Evolutionary conservation across 2,888 invertebrate species (phyloP).

Genomic region (Cerastoderma edule): DNA sequence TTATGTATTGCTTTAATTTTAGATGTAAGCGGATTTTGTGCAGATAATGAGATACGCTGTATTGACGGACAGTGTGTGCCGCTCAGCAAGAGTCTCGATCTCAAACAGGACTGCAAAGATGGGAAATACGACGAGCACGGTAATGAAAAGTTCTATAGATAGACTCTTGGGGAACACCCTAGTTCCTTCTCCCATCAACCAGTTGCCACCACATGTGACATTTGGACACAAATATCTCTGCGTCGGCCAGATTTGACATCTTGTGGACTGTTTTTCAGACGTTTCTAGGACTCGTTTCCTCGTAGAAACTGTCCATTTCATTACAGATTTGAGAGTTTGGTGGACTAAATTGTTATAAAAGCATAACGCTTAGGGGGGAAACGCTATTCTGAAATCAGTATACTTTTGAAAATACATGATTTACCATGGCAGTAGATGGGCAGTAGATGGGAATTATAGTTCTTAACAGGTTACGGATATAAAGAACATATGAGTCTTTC

Average conservation of each 20-base stretch:
- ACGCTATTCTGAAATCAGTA: too few species aligned
- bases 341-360: too few species aligned
- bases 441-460: too few species aligned
- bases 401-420: too few species aligned
- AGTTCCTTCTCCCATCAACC: too few species aligned
- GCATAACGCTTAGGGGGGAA: too few species aligned
- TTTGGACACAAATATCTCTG: neutral
- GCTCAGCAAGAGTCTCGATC: conserved; percentile 54
- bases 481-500: too few species aligned
- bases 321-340: too few species aligned
- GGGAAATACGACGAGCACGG: conserved; percentile 71
- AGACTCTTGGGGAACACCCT: too few species aligned
- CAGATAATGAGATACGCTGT: conserved; percentile 58
- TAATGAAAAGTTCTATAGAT: too few species aligned
- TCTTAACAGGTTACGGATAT: too few species aligned
- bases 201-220: neutral
- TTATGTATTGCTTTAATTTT: neutral
- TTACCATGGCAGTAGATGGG: too few species aligned
- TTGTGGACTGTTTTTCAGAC: neutral
- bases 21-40: conserved; percentile 49
- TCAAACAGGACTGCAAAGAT: conserved; percentile 67
- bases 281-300: neutral
- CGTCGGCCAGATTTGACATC: neutral
- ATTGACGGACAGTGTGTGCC: conserved; percentile 67
- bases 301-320: neutral